These are phyloP conservation scores for Eulemur macaco DNA, from an alignment of 2,113 vertebrate genomes.

Conservation along the genomic window DNA sequence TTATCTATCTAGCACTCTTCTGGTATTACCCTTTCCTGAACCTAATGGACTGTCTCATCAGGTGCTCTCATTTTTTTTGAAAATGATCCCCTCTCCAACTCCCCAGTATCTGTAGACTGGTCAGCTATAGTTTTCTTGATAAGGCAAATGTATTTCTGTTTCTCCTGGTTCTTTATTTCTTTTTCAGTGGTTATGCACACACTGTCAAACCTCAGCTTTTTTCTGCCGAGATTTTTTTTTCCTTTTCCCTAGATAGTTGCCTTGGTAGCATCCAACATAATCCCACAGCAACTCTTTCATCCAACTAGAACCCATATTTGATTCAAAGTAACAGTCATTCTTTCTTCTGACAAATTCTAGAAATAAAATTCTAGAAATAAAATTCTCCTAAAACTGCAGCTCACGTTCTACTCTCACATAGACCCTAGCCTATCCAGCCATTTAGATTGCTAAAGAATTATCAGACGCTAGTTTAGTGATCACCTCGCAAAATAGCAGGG, in stretches of 20 bases:
- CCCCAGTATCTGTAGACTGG: not conserved
- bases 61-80: not conserved
- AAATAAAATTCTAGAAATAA: not conserved
- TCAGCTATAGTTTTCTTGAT: not conserved
- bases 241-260: not conserved
- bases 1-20: rapidly evolving
- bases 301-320: no score
- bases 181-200: not conserved
- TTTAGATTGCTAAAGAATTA: not conserved
- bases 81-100: not conserved
- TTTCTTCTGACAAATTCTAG: not conserved
- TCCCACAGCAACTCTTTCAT: not conserved
- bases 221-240: not conserved
- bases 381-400: not conserved
- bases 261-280: not conserved
- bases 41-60: not conserved
- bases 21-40: not conserved
- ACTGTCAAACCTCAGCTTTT: not conserved
- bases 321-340: not conserved
- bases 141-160: not conserved
- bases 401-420: not conserved
- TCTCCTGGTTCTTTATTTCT: not conserved
- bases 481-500: not conserved
- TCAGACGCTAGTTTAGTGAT: not conserved
- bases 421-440: rapidly evolving